Evolutionary conservation across 2,797 vertebrate species (phyloP).

Genomic region (Rhinatrema bivittatum): DNA sequence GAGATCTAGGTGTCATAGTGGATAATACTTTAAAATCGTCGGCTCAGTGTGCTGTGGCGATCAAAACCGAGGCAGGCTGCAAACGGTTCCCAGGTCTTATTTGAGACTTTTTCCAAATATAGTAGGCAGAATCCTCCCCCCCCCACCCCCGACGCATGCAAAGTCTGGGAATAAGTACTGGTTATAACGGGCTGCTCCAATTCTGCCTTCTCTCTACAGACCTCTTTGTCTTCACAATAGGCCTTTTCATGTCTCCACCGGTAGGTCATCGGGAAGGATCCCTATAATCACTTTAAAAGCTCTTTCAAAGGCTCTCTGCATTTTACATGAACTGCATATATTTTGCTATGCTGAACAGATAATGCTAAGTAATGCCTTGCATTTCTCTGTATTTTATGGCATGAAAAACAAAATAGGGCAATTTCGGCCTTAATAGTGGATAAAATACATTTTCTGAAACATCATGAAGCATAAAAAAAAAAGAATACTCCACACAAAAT

Average conservation of each 20-base stretch:
- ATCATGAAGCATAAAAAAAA: no score
- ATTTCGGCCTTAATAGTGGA: no score
- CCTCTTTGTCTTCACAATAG: not conserved
- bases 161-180: not conserved
- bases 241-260: not conserved
- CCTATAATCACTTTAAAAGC: not conserved
- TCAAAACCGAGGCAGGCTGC: not conserved
- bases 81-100: not conserved
- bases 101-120: not conserved
- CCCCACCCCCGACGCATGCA: rapidly evolving
- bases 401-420: no score
- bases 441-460: no score
- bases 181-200: not conserved
- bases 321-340: not conserved
- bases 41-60: no score
- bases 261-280: not conserved
- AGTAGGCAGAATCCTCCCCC: not conserved
- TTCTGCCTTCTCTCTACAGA: rapidly evolving
- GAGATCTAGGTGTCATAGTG: no score
- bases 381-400: no score
- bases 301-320: not conserved
- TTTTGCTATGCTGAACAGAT: no score
- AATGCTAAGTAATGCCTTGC: no score
- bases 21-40: no score
- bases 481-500: no score